Conservation (phyloP, 2,888 invertebrate species). For the Pocota personata region DNA sequence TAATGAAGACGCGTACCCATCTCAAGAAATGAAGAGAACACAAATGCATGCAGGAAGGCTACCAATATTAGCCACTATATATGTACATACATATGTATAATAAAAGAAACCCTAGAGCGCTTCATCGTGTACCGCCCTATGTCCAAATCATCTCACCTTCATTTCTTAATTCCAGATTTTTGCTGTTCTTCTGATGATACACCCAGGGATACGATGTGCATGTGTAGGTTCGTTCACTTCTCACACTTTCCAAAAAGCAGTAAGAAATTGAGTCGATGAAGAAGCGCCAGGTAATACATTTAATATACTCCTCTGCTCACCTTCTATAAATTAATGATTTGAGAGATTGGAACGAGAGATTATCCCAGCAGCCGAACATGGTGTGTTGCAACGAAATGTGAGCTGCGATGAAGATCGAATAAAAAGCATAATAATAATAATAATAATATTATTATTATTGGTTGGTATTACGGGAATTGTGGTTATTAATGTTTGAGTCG, state of each 20-base stretch:
- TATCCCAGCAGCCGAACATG: slow-evolving; percentile 11
- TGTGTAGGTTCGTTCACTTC: slow-evolving; percentile 39
- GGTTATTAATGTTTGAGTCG: slow-evolving; percentile 62
- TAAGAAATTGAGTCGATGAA: slow-evolving; percentile 28
- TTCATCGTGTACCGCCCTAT: slow-evolving; percentile 67
- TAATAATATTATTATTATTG: slow-evolving; percentile 49
- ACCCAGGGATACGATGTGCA: slow-evolving; percentile 1
- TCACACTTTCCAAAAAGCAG: slow-evolving; percentile 42
- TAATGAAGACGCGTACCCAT: slow-evolving; percentile 67
- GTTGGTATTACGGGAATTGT: slow-evolving; percentile 54
- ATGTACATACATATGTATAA: not conserved
- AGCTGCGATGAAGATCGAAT: slow-evolving; percentile 1
- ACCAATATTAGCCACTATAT: slow-evolving; percentile 30
- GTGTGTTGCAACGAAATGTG: not conserved
- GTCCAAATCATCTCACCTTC: slow-evolving; percentile 39
- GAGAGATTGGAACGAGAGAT: slow-evolving; percentile 60
- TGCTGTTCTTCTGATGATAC: slow-evolving; percentile 11
- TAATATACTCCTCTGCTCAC: slow-evolving; percentile 57
- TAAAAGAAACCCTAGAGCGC: slow-evolving; percentile 30
- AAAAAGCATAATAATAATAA: slow-evolving; percentile 36
- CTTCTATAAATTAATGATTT: slow-evolving; percentile 66
- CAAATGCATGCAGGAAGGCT: slow-evolving; percentile 27
- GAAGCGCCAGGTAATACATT: slow-evolving; percentile 70
- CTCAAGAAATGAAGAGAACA: slow-evolving; percentile 12
- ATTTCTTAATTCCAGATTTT: slow-evolving; percentile 16